A percentile compares a stretch with the other conserved stretches of the same genome.
phyloP scores from a whole-genome alignment of 2,888 invertebrate genomes.

The Drosophila picticornis region DNA sequence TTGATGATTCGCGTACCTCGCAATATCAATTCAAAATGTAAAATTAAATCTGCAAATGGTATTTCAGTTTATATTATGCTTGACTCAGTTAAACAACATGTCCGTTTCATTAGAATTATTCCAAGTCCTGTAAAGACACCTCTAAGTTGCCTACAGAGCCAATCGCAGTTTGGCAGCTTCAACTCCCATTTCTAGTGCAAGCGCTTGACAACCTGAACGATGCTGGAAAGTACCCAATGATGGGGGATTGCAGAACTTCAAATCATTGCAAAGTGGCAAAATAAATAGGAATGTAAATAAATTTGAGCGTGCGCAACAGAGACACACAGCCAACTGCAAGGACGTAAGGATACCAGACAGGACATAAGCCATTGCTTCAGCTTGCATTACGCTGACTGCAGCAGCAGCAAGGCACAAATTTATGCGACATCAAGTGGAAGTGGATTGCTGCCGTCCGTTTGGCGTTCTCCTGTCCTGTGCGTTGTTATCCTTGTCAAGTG shows the following conservation, averaged over 20 bases:
- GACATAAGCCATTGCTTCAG: conserved; percentile 59
- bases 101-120: neutral
- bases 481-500: conserved; percentile 44
- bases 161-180: conserved; percentile 28
- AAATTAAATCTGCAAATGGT: neutral
- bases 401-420: conserved; percentile 54
- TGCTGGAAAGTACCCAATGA: conserved; percentile 19
- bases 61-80: neutral
- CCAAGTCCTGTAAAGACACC: neutral
- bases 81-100: neutral
- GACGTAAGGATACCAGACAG: conserved; percentile 48
- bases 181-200: conserved; percentile 10
- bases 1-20: neutral
- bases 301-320: conserved; percentile 53
- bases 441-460: conserved; percentile 49
- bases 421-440: conserved; percentile 65
- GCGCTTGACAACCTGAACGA: conserved; percentile 18
- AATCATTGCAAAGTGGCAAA: conserved; percentile 75
- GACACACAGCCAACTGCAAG: neutral
- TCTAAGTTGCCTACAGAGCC: conserved; percentile 13
- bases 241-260: conserved; percentile 41
- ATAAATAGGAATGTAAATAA: conserved; percentile 75
- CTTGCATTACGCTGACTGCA: conserved; percentile 49
- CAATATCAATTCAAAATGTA: neutral
- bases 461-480: conserved; percentile 18